Evolutionary conservation across 1,140 invertebrate genomes (phyloP).

Genomic region (Drosophila micromelanica): DNA sequence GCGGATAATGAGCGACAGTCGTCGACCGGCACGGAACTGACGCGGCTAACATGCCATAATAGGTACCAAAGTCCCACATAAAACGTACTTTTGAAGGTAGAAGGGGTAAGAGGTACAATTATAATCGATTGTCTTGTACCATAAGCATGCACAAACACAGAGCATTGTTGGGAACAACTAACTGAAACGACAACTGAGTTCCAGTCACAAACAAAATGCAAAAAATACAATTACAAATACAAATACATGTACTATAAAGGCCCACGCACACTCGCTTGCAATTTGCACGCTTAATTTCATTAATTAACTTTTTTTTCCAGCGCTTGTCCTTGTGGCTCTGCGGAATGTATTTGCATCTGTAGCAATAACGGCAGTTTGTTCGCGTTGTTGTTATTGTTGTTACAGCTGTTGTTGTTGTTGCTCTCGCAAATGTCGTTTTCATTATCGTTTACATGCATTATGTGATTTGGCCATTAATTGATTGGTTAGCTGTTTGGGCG

Average conservation of each 20-base stretch:
- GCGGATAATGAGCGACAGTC: conserved; percentile 68
- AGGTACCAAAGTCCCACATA: conserved; percentile 6
- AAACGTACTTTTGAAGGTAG: background rate
- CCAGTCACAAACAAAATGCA: background rate
- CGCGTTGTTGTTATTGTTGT: conserved; percentile 1
- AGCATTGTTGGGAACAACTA: conserved; percentile 15
- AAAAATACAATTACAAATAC: conserved; percentile 17
- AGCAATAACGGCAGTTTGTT: background rate
- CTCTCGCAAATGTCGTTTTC: conserved; percentile 68
- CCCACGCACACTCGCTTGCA: conserved; percentile 7
- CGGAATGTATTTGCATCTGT: conserved; percentile 55
- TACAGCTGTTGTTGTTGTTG: conserved; percentile 32
- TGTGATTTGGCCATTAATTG: conserved; percentile 77
- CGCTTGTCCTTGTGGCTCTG: conserved; percentile 1
- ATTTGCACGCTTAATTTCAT: conserved; percentile 71
- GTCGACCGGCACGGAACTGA: conserved; percentile 24
- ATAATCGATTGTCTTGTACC: conserved; percentile 65
- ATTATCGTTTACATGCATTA: conserved; percentile 79
- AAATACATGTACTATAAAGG: background rate
- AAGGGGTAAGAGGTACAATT: conserved; percentile 43
- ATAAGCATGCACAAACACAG: conserved; percentile 14
- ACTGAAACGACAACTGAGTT: conserved; percentile 28
- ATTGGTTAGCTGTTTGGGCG: conserved; percentile 53
- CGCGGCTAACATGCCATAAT: conserved; percentile 25
- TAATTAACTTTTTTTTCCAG: conserved; percentile 55